phyloP scores from a whole-genome alignment of 2,888 invertebrate species.

The Dexiosoma caninum region DNA sequence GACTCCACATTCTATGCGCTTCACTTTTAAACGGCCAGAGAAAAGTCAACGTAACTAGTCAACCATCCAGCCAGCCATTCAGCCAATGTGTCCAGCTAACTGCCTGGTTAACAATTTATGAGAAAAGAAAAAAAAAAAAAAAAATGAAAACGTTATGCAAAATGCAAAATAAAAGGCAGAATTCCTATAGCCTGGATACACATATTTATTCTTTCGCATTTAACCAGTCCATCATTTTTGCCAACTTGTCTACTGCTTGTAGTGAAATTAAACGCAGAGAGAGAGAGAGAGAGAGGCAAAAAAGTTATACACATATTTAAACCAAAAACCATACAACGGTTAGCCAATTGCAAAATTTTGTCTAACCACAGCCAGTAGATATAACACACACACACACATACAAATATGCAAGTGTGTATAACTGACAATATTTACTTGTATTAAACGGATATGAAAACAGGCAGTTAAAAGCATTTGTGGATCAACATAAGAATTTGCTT shows the following conservation, averaged over 20 bases:
- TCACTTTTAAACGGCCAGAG: slow-evolving; percentile 22
- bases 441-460: slow-evolving; percentile 35
- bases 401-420: background rate
- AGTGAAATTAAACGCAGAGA: background rate
- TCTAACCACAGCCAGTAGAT: slow-evolving; percentile 54
- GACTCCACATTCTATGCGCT: slow-evolving; percentile 17
- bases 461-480: slow-evolving; percentile 9
- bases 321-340: slow-evolving; percentile 57
- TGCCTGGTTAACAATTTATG: slow-evolving; percentile 58
- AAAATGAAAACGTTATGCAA: background rate
- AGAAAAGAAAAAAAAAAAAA: slow-evolving; percentile 8
- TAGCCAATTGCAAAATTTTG: slow-evolving; percentile 61
- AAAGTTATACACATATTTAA: slow-evolving; percentile 17
- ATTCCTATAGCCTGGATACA: slow-evolving; percentile 15
- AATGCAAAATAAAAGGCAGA: slow-evolving; percentile 8
- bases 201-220: slow-evolving; percentile 2
- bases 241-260: background rate
- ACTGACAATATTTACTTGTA: slow-evolving; percentile 35
- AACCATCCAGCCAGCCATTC: slow-evolving; percentile 15
- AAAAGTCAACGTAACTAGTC: slow-evolving; percentile 44
- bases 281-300: background rate
- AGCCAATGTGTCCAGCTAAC: slow-evolving; percentile 52
- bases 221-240: slow-evolving; percentile 35
- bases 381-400: slow-evolving; percentile 3
- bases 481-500: background rate